Evolutionary conservation across 2,888 invertebrate genomes (phyloP).

Genomic region (Noctua fimbriata): DNA sequence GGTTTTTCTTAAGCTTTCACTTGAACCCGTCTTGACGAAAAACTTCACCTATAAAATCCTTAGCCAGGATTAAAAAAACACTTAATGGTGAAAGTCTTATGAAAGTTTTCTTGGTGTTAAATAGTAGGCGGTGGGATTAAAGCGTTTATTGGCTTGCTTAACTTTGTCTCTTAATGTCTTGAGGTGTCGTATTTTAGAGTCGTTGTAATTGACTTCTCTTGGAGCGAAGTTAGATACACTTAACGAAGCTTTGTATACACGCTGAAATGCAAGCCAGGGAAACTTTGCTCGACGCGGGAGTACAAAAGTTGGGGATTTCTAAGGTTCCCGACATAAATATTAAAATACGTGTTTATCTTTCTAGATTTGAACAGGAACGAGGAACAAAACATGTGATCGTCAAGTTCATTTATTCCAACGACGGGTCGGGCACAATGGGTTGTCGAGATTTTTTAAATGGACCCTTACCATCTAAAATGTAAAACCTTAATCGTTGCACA

Average conservation of each 20-base stretch:
- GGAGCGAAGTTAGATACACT: constrained; percentile 72
- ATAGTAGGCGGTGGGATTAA: constrained; percentile 72
- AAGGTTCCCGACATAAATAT: constrained; percentile 49
- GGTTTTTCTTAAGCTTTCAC: constrained; percentile 66
- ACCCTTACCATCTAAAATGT: constrained; percentile 75
- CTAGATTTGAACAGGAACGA: constrained; percentile 46
- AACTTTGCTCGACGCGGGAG: constrained; percentile 62
- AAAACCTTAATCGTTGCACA: constrained; percentile 81
- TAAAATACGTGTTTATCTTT: constrained; percentile 60
- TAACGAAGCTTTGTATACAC: constrained; percentile 69
- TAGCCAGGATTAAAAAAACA: constrained; percentile 70
- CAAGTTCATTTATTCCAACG: constrained; percentile 66
- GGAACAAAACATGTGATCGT: constrained; percentile 53
- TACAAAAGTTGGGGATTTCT: constrained; percentile 42
- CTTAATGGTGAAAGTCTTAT: constrained; percentile 69
- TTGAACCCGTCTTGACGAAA: constrained; percentile 66
- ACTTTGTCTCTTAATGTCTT: constrained; percentile 77
- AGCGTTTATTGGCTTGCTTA: constrained; percentile 77
- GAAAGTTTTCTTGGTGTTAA: constrained; percentile 73
- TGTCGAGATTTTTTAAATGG: constrained; percentile 70
- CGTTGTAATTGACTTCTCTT: constrained; percentile 77
- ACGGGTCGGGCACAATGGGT: constrained; percentile 62
- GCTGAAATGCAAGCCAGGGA: constrained; percentile 65
- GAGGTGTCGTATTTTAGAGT: constrained; percentile 79
- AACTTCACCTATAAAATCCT: constrained; percentile 70